Evolutionary conservation across 2,113 vertebrate species (phyloP).

Genomic region (Tympanuchus pallidicinctus): DNA sequence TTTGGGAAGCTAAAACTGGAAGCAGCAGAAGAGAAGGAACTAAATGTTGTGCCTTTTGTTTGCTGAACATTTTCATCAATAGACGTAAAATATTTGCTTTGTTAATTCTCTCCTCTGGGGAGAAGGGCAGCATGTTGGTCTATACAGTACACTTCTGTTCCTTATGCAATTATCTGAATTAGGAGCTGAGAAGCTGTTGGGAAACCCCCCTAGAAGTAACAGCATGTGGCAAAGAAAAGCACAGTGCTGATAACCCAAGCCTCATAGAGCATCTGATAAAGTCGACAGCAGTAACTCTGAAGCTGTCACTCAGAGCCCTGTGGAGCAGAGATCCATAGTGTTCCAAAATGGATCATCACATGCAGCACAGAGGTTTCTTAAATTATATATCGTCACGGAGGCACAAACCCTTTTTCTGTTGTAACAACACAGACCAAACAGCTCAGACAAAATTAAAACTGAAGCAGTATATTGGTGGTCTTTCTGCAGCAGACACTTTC

Average conservation of each 20-base stretch:
- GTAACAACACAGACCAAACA: background rate
- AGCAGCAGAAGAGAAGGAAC: background rate
- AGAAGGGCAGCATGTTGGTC: background rate
- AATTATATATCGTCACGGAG: background rate
- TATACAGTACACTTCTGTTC: background rate
- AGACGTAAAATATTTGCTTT: background rate
- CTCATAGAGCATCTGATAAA: background rate
- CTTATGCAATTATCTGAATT: background rate
- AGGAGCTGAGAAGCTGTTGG: conserved; percentile 4
- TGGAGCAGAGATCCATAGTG: background rate
- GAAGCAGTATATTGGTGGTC: rapidly evolving
- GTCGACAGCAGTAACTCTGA: background rate
- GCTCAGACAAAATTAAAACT: background rate
- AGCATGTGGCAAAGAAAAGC: background rate
- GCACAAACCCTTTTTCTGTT: background rate
- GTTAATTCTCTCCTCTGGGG: background rate
- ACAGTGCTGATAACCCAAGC: background rate
- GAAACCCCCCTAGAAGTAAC: background rate
- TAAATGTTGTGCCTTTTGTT: background rate
- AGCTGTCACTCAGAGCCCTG: background rate
- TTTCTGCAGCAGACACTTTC: background rate
- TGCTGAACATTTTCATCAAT: background rate
- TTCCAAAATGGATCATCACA: background rate
- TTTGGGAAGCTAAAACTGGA: background rate
- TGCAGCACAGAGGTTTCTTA: background rate